Base-by-base conservation (phyloP, 35 echinoderm and acorn worm species). In the Eucidaris tribuloides region DNA sequence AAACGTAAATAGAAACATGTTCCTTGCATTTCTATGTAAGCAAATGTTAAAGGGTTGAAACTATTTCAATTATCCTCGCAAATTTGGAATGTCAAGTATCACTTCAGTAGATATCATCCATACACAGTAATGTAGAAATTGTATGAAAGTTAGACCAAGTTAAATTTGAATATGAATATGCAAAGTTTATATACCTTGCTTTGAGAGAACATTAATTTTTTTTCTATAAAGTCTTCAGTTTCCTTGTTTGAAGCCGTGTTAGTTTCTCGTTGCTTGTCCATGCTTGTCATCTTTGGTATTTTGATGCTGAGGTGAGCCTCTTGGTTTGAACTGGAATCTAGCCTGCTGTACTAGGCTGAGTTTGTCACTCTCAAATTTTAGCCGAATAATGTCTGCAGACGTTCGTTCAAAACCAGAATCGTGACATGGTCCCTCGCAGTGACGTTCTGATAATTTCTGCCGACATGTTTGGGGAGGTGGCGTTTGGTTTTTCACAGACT, bases 241-340 rank as follows among this genome's bases (percentile, higher is more conserved):
- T 85, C 30, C 84, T n/a, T n/a, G n/a, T 78, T 35, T 86, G 77
- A 39, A 93, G 66, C 84, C 85, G 76, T 33, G 72, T 57, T 59
- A 93, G n/a, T 93, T 41, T 93, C 91, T 25, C 71, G 62, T n/a
- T 15, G 83, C 52, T 45, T 93, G 91, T n/a, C 56, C 65, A 22
- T 57, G 79, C 45, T 72, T 74, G 15, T 35, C 19, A 74, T 7
- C 25, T 40, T 17, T 44, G n/a, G n/a, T n/a, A n/a, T n/a, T n/a
- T n/a, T n/a, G n/a, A n/a, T n/a, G n/a, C n/a, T n/a, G 19, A 54
- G 70, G 76, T 6, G 46, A 81, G 17, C 56, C 40, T 45, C 14
- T 86, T 15, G 44, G 44, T 83, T 82, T 82, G 17, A n/a, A 37
- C 27, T 31, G 36, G 31, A 30, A n/a, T n/a, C n/a, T n/a, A n/a